phyloP scores from a whole-genome alignment of 2,113 vertebrate species.

The Eublepharis macularius region DNA sequence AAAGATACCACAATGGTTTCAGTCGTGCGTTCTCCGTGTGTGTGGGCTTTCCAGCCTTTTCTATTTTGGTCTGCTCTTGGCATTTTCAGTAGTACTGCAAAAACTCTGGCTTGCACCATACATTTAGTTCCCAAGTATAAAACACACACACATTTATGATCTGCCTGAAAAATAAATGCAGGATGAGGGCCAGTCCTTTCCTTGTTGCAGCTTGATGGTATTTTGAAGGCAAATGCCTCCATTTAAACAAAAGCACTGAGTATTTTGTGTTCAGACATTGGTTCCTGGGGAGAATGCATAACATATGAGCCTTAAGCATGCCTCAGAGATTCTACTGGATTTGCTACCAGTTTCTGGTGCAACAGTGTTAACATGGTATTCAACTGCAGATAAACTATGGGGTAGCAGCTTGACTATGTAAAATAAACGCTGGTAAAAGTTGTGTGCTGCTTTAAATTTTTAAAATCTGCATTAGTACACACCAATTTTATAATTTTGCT shows the following conservation, averaged over 20 bases:
- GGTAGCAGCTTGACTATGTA: background rate
- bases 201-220: background rate
- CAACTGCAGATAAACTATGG: background rate
- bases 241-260: background rate
- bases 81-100: background rate
- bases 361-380: background rate
- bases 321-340: background rate
- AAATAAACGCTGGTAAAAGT: background rate
- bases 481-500: background rate
- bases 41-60: slow-evolving; percentile 27
- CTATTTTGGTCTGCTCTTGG: slow-evolving; percentile 21
- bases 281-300: background rate
- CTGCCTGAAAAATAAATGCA: background rate
- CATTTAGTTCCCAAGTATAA: background rate
- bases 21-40: slow-evolving; percentile 34
- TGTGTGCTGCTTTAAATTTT: background rate
- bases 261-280: background rate
- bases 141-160: background rate
- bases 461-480: background rate
- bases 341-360: background rate
- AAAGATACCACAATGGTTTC: slow-evolving; percentile 44
- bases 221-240: background rate
- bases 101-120: background rate
- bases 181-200: background rate
- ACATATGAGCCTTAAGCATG: background rate